Conservation (phyloP, 2,797 vertebrate genomes). For the Coluber constrictor region DNA sequence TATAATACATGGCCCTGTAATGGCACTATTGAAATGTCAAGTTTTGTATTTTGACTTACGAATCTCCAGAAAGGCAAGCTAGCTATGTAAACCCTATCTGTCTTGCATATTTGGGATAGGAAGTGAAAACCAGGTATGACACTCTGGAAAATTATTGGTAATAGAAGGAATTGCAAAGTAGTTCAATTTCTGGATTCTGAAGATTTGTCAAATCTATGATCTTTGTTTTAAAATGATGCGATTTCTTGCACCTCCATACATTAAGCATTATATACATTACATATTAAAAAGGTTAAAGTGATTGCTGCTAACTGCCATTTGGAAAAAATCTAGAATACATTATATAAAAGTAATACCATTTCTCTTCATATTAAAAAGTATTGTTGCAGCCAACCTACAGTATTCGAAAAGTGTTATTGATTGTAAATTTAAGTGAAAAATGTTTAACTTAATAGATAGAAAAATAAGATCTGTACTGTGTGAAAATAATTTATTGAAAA, state of each 20-base stretch:
- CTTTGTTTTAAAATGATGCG: conserved; percentile 81
- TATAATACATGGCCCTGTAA: too few species aligned
- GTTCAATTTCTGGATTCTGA: too few species aligned
- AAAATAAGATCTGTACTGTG: not conserved
- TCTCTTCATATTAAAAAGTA: not conserved
- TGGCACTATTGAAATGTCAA: too few species aligned
- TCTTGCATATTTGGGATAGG: too few species aligned
- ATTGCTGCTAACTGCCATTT: not conserved
- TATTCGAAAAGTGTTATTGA: not conserved
- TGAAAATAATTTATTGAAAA: not conserved
- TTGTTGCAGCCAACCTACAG: not conserved
- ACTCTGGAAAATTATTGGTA: not conserved
- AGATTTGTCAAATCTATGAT: conserved; percentile 67
- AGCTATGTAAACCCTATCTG: too few species aligned
- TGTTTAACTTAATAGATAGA: not conserved
- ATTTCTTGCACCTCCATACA: conserved; percentile 74
- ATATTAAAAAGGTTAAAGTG: not conserved
- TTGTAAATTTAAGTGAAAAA: not conserved
- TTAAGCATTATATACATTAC: conserved; percentile 61
- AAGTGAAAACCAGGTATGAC: not conserved
- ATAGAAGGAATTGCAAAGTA: not conserved
- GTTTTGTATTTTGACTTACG: too few species aligned
- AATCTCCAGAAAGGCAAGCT: too few species aligned
- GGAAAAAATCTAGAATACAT: not conserved
- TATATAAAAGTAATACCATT: not conserved